Base-by-base conservation (phyloP, 2,113 vertebrate species). In the Cygnus atratus region DNA sequence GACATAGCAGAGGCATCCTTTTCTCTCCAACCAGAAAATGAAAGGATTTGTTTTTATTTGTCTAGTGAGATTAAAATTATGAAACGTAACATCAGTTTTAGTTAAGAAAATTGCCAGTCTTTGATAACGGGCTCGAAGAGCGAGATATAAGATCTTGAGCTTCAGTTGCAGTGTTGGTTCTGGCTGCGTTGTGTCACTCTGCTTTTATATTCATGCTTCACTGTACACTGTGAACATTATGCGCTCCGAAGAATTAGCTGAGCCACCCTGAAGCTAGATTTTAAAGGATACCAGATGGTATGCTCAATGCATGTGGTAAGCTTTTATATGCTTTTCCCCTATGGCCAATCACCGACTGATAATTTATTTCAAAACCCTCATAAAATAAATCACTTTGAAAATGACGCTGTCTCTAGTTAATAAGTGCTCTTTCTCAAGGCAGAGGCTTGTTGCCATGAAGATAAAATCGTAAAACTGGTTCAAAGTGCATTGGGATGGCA, bases 261-360 rank as follows among this genome's bases (percentile, higher is more conserved):
- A 97, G 95, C 95, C 77, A 72, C 93, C 95, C 95, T 31, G 93
- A 93, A 97, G 96, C 92, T 70, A 91, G 92, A 73, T 93, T 94
- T 95, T 96, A 97, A 96, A 93, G 95, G 81, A 76, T 89, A 94
- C 84, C 96, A 97, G 96, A 97, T 97, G 96, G 95, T 82, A 87
- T 37, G 81, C 87, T 92, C 74, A 28, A 50, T 44, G 86, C 93
- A 93, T 84, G 93, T 59, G 96, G 93, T 65, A 72, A 89, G 96
- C 95, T 96, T 94, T 96, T 91, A 91, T 81, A 52, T 41, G 91
- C 95, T 91, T 95, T 91, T 91, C 95, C 96, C 96, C 91, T 91
- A 67, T 96, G 93, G 96, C 95, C 91, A 87, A 83, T 94, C 86
- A 44, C 91, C 68, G 83, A 54, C 88, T 93, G 93, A 94, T 96